Conservation (phyloP, 2,113 vertebrate species). For the Lucifuga dentata region DNA sequence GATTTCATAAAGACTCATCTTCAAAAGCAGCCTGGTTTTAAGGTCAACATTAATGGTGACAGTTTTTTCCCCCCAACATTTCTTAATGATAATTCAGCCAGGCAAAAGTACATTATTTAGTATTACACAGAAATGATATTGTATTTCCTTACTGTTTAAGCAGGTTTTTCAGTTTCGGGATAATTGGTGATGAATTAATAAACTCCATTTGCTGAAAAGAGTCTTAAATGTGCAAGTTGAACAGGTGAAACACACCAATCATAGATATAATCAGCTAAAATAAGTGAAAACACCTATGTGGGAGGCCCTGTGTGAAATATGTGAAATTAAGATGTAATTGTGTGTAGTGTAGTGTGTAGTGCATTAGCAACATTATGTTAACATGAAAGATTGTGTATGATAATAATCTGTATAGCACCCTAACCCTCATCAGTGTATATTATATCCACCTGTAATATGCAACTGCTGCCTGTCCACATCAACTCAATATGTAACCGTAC, state of each 20-base stretch:
- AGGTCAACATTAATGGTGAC: neutral
- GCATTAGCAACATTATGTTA: slow-evolving; percentile 1
- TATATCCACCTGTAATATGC: too few relatives aligned
- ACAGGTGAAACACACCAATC: too few relatives aligned
- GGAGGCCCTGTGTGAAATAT: neutral
- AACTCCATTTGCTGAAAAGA: too few relatives aligned
- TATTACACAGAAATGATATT: neutral
- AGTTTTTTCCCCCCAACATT: neutral
- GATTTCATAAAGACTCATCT: neutral
- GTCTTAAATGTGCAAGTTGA: too few relatives aligned
- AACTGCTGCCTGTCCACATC: neutral
- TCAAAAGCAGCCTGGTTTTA: neutral
- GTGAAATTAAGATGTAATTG: neutral
- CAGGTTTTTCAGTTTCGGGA: too few relatives aligned
- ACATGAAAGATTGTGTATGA: too few relatives aligned
- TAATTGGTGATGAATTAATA: too few relatives aligned
- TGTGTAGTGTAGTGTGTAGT: neutral
- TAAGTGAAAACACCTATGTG: neutral
- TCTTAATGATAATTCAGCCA: neutral
- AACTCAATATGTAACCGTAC: slow-evolving; percentile 26
- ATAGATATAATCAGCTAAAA: too few relatives aligned
- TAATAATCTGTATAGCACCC: neutral
- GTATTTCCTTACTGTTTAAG: neutral
- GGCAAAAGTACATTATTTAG: neutral
- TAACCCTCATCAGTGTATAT: neutral